phyloP scores from a whole-genome alignment of 1,140 invertebrate species.

The Palaemon carinicauda region DNA sequence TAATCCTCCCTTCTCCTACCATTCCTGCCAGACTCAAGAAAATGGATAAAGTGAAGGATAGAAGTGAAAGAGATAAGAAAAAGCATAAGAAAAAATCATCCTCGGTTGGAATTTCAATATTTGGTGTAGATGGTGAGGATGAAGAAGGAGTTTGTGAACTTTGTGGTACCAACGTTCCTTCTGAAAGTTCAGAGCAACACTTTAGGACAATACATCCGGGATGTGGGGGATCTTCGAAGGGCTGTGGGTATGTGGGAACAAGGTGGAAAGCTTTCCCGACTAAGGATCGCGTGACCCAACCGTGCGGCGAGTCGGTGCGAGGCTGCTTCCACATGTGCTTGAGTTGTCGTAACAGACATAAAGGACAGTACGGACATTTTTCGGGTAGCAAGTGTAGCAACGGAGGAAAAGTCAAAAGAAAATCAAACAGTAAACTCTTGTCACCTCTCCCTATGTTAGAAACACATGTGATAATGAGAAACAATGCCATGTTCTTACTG shows the following conservation, averaged over 20 bases:
- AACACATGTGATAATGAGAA: constrained; percentile 83
- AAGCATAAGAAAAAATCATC: constrained; percentile 62
- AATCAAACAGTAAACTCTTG: constrained; percentile 60
- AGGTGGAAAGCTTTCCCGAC: constrained; percentile 78
- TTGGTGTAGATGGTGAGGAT: constrained; percentile 59
- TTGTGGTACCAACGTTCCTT: constrained; percentile 77
- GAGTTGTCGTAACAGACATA: constrained; percentile 83
- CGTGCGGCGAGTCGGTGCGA: constrained; percentile 86
- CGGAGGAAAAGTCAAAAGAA: constrained; percentile 66
- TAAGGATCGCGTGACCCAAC: constrained; percentile 81
- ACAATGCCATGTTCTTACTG: constrained; percentile 93
- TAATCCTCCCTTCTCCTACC: constrained; percentile 64
- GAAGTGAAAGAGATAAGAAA: constrained; percentile 63
- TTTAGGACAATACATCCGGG: constrained; percentile 90
- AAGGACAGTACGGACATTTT: constrained; percentile 50
- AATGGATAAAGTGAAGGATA: constrained; percentile 65
- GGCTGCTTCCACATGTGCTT: constrained; percentile 91
- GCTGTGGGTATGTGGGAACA: constrained; percentile 84
- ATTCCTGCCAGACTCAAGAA: constrained; percentile 66
- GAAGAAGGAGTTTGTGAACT: constrained; percentile 83
- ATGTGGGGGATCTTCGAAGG: constrained; percentile 84
- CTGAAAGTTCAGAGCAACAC: constrained; percentile 78
- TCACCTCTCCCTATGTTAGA: constrained; percentile 67
- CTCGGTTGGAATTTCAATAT: constrained; percentile 23
- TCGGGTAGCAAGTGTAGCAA: constrained; percentile 29